Percentiles rank a stretch among this genome's conserved stretches.
Evolutionary conservation across 1,140 invertebrate species (phyloP).

Genomic region (Lucilia sericata): DNA sequence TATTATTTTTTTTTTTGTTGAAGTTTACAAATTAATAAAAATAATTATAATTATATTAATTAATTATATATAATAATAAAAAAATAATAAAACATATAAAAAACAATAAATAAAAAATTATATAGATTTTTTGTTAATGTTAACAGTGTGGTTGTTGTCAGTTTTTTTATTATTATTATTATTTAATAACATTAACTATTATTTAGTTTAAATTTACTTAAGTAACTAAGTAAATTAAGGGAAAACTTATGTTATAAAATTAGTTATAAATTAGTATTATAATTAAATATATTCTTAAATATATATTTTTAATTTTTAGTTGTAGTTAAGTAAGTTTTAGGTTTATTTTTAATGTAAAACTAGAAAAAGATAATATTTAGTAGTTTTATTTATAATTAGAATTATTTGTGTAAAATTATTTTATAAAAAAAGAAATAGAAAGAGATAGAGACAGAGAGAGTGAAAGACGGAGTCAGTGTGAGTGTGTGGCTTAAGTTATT

Average conservation of each 20-base stretch:
- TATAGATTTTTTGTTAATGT: neutral
- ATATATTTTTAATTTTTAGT: neutral
- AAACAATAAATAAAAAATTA: neutral
- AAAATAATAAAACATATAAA: constrained; percentile 8
- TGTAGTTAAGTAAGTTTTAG: neutral
- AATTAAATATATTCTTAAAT: neutral
- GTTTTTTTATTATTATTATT: neutral
- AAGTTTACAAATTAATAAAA: neutral
- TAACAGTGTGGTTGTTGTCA: neutral
- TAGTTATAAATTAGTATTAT: constrained; percentile 11
- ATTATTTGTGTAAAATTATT: constrained; percentile 11
- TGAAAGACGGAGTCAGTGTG: no score
- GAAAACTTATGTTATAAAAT: neutral
- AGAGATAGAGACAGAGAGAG: neutral
- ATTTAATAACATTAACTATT: constrained; percentile 3
- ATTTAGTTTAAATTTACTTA: constrained; percentile 7
- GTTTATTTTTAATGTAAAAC: neutral
- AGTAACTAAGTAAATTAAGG: neutral
- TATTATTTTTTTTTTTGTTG: neutral
- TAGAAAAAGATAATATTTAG: neutral
- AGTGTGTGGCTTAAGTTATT: neutral
- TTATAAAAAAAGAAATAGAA: neutral
- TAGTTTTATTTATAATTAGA: neutral
- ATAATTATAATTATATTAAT: neutral
- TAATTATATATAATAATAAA: constrained; percentile 13